Conservation (phyloP, 2,888 invertebrate genomes). For the Copidosoma aretas region DNA sequence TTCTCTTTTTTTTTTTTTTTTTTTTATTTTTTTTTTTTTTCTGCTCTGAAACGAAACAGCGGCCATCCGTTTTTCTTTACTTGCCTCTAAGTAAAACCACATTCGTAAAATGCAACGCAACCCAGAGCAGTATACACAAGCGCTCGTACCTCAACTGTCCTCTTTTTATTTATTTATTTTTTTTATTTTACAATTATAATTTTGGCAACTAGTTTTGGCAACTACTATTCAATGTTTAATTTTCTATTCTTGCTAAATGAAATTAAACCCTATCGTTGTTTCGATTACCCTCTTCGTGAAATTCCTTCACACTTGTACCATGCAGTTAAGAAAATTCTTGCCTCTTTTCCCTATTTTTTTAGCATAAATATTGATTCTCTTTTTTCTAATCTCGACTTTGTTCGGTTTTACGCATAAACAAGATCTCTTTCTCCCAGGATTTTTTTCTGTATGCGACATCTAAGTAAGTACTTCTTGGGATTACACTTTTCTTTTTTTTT, state of each 20-base stretch:
- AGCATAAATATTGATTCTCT: constrained; percentile 8
- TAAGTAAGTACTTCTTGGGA: constrained; percentile 26
- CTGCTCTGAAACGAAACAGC: constrained; percentile 37
- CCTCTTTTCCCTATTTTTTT: constrained; percentile 5
- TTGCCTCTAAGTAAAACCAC: constrained; percentile 19
- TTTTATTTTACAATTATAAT: too few relatives aligned
- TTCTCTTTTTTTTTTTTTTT: constrained; percentile 29
- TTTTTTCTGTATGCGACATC: constrained; percentile 19
- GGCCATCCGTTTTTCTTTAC: neutral
- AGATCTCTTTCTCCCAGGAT: neutral
- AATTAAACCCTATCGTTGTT: constrained; percentile 35
- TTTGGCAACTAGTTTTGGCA: too few relatives aligned
- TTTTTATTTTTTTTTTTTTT: constrained; percentile 55
- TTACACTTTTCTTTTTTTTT: constrained; percentile 27
- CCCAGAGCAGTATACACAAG: constrained; percentile 16
- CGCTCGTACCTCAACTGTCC: neutral
- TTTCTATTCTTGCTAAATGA: constrained; percentile 15
- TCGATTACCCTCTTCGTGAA: constrained; percentile 27
- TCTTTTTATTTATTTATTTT: constrained; percentile 2
- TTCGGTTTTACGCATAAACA: constrained; percentile 7
- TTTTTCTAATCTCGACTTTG: neutral
- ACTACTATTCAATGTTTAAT: too few relatives aligned
- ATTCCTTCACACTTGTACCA: constrained; percentile 12
- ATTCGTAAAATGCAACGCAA: constrained; percentile 29
- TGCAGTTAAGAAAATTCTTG: constrained; percentile 33